A percentile compares a stretch with the other conserved stretches of the same genome.
phyloP scores from a whole-genome alignment of 2,888 invertebrate species.

The Hipparchia semele region DNA sequence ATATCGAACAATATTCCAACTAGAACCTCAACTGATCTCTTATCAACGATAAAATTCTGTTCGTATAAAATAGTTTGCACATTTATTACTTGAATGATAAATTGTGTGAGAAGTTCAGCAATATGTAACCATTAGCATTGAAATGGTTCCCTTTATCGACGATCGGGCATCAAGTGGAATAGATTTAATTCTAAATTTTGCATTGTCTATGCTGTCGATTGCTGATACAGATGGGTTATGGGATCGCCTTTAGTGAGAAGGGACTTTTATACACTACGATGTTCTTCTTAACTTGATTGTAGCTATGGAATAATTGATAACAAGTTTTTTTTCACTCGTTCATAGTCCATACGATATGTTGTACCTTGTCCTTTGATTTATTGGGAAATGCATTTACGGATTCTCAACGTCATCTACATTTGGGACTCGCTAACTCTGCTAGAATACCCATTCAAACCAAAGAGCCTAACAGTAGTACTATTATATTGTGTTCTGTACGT shows the following conservation, averaged over 20 bases:
- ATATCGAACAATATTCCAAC: constrained; percentile 12
- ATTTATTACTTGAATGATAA: constrained; percentile 35
- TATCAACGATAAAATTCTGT: constrained; percentile 20
- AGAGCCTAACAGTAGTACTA: no score
- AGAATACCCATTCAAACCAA: no score
- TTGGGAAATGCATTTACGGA: no score
- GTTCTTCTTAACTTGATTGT: neutral
- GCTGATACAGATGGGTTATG: constrained; percentile 53
- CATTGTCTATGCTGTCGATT: constrained; percentile 57
- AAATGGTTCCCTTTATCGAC: constrained; percentile 54
- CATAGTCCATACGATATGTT: no score
- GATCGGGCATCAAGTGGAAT: constrained; percentile 49
- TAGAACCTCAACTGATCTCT: constrained; percentile 10
- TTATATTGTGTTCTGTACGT: no score
- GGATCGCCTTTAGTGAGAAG: constrained; percentile 46
- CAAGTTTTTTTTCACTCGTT: no score
- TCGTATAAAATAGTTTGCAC: constrained; percentile 25
- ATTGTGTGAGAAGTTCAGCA: constrained; percentile 42
- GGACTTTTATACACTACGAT: constrained; percentile 42
- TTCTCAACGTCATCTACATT: no score
- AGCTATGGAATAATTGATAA: no score
- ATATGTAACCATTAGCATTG: constrained; percentile 55
- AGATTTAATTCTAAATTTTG: constrained; percentile 57
- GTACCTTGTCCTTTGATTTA: no score
- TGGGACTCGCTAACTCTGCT: no score